Evolutionary conservation across 30 jellyfish, hydroid and myxozoan genomes (phyloP), one percentile per base, ranked within the genome.

Genomic region (Chironex yamaguchii): DNA sequence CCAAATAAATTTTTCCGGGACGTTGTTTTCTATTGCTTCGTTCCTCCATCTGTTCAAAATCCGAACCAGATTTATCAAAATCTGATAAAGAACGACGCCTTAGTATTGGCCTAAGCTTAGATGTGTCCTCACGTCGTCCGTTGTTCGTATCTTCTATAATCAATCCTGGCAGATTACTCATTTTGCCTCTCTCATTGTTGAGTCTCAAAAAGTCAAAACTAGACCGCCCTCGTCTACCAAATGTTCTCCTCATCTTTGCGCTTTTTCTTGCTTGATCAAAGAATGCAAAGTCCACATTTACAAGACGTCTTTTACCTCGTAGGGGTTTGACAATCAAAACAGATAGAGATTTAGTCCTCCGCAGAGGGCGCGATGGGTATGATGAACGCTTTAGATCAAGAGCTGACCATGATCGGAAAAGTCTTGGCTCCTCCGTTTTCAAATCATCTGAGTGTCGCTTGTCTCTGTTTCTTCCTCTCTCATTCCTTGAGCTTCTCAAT

Each of bases 341-440:
- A 9, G 98, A 94, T 14, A 75, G 62, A 0, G 99, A 94, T 26
- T 79, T 84, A 2, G 96, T 63, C 35, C 86, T 81, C 24, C 99
- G 82, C 29, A 94, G 79, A 12, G 98, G 98, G 34, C 34, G 80
- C 21, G 32, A 23, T 17, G 86, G 71, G 14, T 54, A 68, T 32
- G 82, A 74, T 63, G 48, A 36, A 2, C 91, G 97, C 17, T 93
- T 90, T 24, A 94, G 54, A 67, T 94, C 99, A 11, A 89, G 82
- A 12, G 99, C 96, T 1, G 99, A 94, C 23, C 87, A 81, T 33
- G 99, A 89, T 27, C 95, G 93, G 64, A 62, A 86, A 23, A 94
- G 29, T 20, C 36, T 85, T 42, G 79, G 30, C 72, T 80, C 88
- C 49, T 76, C 89, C 35, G 67, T 73, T 24, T n/a, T 14, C 11